Evolutionary conservation across 2,888 invertebrate species (phyloP).

Genomic region (Abrostola tripartita): DNA sequence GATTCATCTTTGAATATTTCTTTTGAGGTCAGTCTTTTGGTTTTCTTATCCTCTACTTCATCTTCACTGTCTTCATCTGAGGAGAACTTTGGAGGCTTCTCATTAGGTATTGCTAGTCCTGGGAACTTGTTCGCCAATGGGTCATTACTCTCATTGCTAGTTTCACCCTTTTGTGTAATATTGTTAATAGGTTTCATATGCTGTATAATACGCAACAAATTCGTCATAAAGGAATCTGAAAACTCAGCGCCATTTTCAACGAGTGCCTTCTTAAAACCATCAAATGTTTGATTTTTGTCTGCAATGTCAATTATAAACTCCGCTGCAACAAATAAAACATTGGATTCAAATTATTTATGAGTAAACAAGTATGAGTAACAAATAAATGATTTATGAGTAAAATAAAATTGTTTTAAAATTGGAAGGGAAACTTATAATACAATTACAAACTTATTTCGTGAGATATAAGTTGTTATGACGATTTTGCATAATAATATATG

Average conservation of each 20-base stretch:
- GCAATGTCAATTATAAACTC: constrained; percentile 99
- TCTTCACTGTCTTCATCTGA: constrained; percentile 79
- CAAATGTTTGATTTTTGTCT: constrained; percentile 94
- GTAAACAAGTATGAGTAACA: too few relatives aligned
- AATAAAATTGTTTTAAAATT: too few relatives aligned
- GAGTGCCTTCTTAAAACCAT: constrained; percentile 95
- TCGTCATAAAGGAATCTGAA: constrained; percentile 98
- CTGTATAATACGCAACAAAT: constrained; percentile 97
- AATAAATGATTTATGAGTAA: too few relatives aligned
- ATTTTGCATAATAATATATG: too few relatives aligned
- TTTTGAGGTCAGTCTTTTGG: constrained; percentile 75
- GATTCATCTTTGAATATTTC: constrained; percentile 81
- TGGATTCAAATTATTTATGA: not conserved
- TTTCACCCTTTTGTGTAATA: constrained; percentile 61
- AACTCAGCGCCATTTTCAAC: constrained; percentile 98
- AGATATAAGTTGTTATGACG: too few relatives aligned
- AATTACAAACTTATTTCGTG: too few relatives aligned
- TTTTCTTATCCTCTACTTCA: constrained; percentile 64
- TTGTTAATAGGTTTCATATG: constrained; percentile 94
- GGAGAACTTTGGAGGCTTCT: constrained; percentile 84
- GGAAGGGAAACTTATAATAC: too few relatives aligned
- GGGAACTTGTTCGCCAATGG: constrained; percentile 92
- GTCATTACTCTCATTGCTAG: constrained; percentile 75
- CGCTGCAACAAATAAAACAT: constrained; percentile 89
- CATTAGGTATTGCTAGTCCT: constrained; percentile 94